Base-by-base conservation (phyloP, 2,888 invertebrate species). In the Proisotoma minuta region DNA sequence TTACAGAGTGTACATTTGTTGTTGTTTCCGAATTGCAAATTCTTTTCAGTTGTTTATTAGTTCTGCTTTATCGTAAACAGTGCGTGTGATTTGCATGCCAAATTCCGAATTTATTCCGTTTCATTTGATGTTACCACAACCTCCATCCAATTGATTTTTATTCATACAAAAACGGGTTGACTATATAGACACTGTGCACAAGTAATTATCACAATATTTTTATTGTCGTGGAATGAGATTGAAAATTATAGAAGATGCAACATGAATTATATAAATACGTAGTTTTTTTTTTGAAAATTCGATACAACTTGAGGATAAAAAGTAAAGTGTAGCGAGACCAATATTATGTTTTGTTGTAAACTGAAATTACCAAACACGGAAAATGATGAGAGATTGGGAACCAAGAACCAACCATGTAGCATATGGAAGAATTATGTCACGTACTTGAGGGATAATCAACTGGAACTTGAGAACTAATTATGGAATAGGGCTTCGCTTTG, bases 41-140 rank as follows among this genome's bases (percentile, higher is more conserved):
- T 34, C 8, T 15, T 8, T 15, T 34, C n/a, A n/a, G n/a, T 34
- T 34, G 34, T 34, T 34, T 10, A 34, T 15, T 8, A 10, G 8
- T 34, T 34, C 15, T 15, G 8, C 34, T 34, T 34, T 15, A 34
- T 8, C 8, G 34, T 34, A 34, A 34, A 34, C 8, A 10, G 15
- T 34, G 5, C 10, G 43, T n/a, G 43, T 12, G 43, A 43, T 43
- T 5, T 43, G 43, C 43, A 43, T 43, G 20, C 18, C 43, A 43
- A 43, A 43, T 43, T 43, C 20, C 43, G 20, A 43, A 43, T 18
- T 43, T 43, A 43, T 15, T n/a, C 43, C 43, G 43, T 43, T 43
- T 43, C 43, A 43, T 43, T 43, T 12, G 43, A 43, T 43, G 15
- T 43, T 43, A n/a, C 18, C 18, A 20, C 43, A 43, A 43, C 43